phyloP scores from a whole-genome alignment of 2,888 invertebrate genomes.

The Thymelicus sylvestris region DNA sequence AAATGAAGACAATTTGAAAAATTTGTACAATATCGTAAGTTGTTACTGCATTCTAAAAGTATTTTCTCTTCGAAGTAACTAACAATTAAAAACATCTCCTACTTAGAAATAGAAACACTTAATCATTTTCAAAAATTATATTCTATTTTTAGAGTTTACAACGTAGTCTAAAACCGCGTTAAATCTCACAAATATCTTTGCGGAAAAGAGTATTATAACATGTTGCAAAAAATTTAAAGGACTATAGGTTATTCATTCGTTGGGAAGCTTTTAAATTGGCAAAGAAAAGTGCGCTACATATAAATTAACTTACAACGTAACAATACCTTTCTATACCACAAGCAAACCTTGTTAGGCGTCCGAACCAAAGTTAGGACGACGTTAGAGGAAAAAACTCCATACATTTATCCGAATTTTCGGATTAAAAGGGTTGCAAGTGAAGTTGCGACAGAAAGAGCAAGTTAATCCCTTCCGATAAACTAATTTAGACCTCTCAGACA shows the following conservation, averaged over 20 bases:
- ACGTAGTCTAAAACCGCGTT: too few relatives aligned
- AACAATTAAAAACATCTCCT: too few relatives aligned
- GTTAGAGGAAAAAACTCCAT: conserved; percentile 15
- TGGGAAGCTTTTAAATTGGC: neutral
- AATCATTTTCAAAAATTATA: too few relatives aligned
- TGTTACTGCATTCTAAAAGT: too few relatives aligned
- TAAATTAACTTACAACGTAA: neutral
- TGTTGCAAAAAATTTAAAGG: too few relatives aligned
- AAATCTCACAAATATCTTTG: too few relatives aligned
- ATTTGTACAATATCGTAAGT: too few relatives aligned
- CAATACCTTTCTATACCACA: neutral
- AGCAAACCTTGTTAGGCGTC: conserved; percentile 17
- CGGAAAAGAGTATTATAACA: too few relatives aligned
- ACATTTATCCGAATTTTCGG: conserved; percentile 30
- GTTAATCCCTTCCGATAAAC: conserved; percentile 31
- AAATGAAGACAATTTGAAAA: too few relatives aligned
- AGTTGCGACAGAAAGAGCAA: conserved; percentile 23
- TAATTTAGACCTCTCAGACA: conserved; percentile 25
- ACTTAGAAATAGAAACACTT: too few relatives aligned
- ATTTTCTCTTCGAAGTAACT: too few relatives aligned
- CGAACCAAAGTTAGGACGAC: conserved; percentile 14
- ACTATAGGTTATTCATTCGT: neutral
- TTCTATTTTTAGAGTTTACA: too few relatives aligned
- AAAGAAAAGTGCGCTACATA: neutral
- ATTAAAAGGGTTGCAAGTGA: conserved; percentile 32